A percentile compares a stretch with the other conserved stretches of the same genome.
phyloP scores from a whole-genome alignment of 2,113 vertebrate genomes.

The Hypomesus transpacificus region DNA sequence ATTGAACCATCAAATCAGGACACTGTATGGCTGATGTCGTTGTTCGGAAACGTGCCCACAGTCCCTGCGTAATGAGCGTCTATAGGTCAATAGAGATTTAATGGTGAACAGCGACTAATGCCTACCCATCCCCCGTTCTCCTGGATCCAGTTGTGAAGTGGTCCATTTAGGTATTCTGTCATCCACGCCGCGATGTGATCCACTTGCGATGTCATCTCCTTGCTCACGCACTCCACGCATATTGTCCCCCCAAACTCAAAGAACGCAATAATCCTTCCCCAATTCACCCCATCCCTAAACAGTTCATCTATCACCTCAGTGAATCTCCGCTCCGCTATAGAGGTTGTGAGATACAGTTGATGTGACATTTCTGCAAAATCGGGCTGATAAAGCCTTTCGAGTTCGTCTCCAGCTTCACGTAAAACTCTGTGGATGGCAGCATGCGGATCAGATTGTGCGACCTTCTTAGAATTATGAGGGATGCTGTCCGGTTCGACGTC shows the following conservation, averaged over 20 bases:
- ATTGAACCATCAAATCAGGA: conserved; percentile 40
- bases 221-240: conserved; percentile 91
- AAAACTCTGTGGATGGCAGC: conserved; percentile 81
- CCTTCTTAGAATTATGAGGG: conserved; percentile 38
- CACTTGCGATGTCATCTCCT: conserved; percentile 87
- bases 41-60: conserved; percentile 16
- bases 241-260: conserved; percentile 95
- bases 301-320: conserved; percentile 93
- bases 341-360: conserved; percentile 87
- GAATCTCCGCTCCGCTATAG: conserved; percentile 84
- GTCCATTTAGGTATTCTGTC: conserved; percentile 95
- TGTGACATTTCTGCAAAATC: conserved; percentile 93
- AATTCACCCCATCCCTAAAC: conserved; percentile 96
- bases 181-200: conserved; percentile 93
- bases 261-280: conserved; percentile 97
- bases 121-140: conserved; percentile 98
- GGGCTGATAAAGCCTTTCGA: conserved; percentile 86
- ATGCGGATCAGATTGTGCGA: conserved; percentile 50
- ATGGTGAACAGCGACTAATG: conserved; percentile 41
- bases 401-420: conserved; percentile 88
- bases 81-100: conserved; percentile 23
- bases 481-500: conserved; percentile 34
- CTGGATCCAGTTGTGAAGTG: conserved; percentile 93
- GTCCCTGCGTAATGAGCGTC: conserved; percentile 41
- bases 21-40: conserved; percentile 9